Evolutionary conservation across 1,140 invertebrate species (phyloP), one percentile per base, ranked within the genome.

Genomic region (Eumeta japonica): DNA sequence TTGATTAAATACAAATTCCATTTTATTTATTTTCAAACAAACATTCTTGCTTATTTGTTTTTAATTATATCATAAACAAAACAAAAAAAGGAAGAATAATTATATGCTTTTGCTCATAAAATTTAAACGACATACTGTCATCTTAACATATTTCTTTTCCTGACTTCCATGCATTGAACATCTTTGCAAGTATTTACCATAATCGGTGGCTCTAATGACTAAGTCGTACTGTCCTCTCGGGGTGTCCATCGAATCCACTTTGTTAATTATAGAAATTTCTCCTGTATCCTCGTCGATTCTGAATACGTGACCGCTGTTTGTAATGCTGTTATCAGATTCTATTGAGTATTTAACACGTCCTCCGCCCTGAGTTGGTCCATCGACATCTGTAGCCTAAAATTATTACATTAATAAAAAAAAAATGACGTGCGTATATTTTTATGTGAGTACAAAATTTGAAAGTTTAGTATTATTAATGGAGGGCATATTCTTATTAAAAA

Each of bases 161-260:
- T 24, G 20, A 24, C 7, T 24, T 7, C 20, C 20, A 7, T 24
- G 20, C 7, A 24, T 7, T 24, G 20, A 24, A 7, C 20, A 7
- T 7, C 20, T 10, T 30, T 14, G 5, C n/a, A 24, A 24, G 12
- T 30, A 11, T 4, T 51, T 61, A 76, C 86, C 86, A 44, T 77
- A 77, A 64, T 90, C 88, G n/a, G 83, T 87, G 12, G 86, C 87
- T 32, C 81, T 76, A 1, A 89, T 70, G 1, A 78, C 71, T 12
- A 88, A 43, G 43, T 88, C 86, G 49, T 88, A 89, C 43, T 85
- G 82, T 9, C 86, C 86, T 19, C 83, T 71, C 31, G 85, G 83
- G 0, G 85, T 88, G 28, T 89, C 85, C 54, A 83, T 81, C 1
- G 84, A 86, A 19, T 79, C 78, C 0, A 82, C 83, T 39, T 83